Evolutionary conservation across 2,113 vertebrate genomes (phyloP), one percentile per base, ranked within the genome.

Genomic region (Sceloporus tristichus): DNA sequence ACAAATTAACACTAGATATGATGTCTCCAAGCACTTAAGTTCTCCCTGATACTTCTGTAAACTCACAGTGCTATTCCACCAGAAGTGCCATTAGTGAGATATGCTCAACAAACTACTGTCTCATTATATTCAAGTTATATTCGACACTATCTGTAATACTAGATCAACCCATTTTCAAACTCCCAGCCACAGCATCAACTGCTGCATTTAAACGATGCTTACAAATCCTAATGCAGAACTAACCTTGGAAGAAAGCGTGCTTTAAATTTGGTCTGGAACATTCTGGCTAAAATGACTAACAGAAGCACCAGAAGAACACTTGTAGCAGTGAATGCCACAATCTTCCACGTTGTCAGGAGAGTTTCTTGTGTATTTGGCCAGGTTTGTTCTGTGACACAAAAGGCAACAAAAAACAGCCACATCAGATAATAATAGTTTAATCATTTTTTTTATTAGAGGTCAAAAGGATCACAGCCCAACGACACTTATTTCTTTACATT

Each of bases 231-330:
- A 75, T n/a, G 18, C 25, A 80, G 18, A 90, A 4, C 97, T 84
- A 94, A 98, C 98, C 98, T 97, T 88, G 97, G 90, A 18, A 96
- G 97, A 29, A 97, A 97, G 92, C 96, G 97, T 65, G 97, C 93
- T 95, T 98, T 98, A 94, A 98, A 98, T 95, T 97, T 98, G 89
- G 97, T 98, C 95, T 98, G 98, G 94, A 98, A 98, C 94, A 97
- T 97, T 92, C 97, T 97, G 93, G 96, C 96, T 89, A 98, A 95
- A 93, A 98, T 97, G 92, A 98, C 97, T 6, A 98, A 92, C 11
- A 98, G 95, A 85, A 98, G 93, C 78, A 96, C 97, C 74, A 98
- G 95, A 88, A 98, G 95, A 85, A 98, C 97, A 0, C 97, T 98
- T 94, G 97, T 98, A 4, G 98, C 98, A 0, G 98, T 98, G 94